phyloP scores from a whole-genome alignment of 2,888 invertebrate species.

The Embidobia sp. region DNA sequence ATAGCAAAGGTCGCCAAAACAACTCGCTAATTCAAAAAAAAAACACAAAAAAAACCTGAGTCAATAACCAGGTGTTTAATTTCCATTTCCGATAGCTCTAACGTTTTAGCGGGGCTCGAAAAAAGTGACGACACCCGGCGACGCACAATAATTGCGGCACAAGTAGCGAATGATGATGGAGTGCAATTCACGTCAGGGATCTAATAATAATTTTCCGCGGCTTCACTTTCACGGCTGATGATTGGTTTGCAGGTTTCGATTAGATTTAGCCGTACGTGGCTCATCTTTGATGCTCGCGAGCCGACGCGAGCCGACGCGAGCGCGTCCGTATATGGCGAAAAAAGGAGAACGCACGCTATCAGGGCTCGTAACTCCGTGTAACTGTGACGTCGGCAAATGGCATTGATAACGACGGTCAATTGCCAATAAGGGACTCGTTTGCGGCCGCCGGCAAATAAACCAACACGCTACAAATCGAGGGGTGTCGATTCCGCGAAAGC shows the following conservation, averaged over 20 bases:
- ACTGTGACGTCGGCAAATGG: conserved; percentile 11
- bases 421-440: not conserved
- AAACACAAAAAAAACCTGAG: too few relatives aligned
- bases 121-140: conserved; percentile 53
- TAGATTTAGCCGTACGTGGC: conserved; percentile 57
- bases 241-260: conserved; percentile 71
- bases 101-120: conserved; percentile 19
- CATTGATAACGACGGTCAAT: not conserved
- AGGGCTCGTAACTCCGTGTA: conserved; percentile 26
- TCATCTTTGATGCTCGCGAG: conserved; percentile 40
- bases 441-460: conserved; percentile 16
- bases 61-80: too few relatives aligned
- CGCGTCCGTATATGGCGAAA: too few relatives aligned
- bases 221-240: conserved; percentile 76
- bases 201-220: conserved; percentile 72
- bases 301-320: conserved; percentile 16
- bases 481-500: conserved; percentile 36
- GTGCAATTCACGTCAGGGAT: conserved; percentile 42
- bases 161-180: conserved; percentile 27
- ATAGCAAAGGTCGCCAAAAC: too few relatives aligned
- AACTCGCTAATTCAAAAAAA: too few relatives aligned
- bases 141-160: conserved; percentile 53
- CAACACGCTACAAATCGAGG: conserved; percentile 32
- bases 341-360: not conserved
- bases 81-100: conserved; percentile 3